phyloP scores from a whole-genome alignment of 2,113 vertebrate genomes.

The Nettapus auritus region DNA sequence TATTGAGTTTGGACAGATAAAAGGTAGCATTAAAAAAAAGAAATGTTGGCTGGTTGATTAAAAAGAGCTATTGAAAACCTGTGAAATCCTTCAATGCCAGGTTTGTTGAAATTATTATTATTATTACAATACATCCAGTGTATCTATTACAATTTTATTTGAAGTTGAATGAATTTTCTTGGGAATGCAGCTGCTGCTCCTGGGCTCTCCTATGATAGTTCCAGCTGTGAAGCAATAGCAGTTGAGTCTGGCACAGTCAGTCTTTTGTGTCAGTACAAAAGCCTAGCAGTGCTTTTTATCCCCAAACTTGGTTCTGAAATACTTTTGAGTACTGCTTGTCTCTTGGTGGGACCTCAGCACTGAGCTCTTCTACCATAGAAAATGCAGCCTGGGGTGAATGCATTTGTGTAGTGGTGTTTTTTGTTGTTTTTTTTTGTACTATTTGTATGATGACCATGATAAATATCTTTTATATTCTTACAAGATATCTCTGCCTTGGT shows the following conservation, averaged over 20 bases:
- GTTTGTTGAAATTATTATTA: neutral
- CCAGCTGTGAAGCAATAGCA: neutral
- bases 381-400: accelerated
- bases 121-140: neutral
- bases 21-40: neutral
- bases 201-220: neutral
- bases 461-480: neutral
- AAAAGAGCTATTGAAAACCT: conserved; percentile 13
- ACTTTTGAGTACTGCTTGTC: neutral
- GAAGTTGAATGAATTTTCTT: neutral
- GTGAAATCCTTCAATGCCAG: neutral
- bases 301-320: neutral
- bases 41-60: neutral
- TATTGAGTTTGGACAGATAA: conserved; percentile 1
- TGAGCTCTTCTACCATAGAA: neutral
- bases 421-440: neutral
- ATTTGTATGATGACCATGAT: neutral
- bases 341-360: neutral
- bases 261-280: neutral
- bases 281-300: neutral
- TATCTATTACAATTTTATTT: neutral
- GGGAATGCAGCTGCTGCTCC: neutral
- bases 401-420: neutral
- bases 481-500: conserved; percentile 19
- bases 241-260: neutral